Conservation (phyloP, 2,888 invertebrate species). For the Gandaritis pyraliata region DNA sequence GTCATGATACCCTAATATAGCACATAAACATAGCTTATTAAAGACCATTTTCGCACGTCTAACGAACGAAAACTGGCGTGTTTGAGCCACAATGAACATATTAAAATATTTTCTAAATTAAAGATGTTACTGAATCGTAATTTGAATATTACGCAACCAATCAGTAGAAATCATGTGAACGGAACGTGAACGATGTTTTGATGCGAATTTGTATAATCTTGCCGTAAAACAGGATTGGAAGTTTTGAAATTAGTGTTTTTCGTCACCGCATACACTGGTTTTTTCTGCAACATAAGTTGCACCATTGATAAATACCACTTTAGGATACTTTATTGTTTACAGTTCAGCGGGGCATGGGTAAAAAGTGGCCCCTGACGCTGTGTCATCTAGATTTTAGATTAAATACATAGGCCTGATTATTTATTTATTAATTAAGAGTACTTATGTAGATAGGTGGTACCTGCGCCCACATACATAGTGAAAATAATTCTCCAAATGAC, state of each 20-base stretch:
- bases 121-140: slow-evolving; percentile 36
- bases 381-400: too few species aligned
- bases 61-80: slow-evolving; percentile 7
- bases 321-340: too few species aligned
- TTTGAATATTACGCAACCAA: slow-evolving; percentile 42
- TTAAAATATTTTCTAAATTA: slow-evolving; percentile 42
- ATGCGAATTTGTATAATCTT: slow-evolving; percentile 14
- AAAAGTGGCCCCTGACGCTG: too few species aligned
- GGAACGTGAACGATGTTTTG: slow-evolving; percentile 29
- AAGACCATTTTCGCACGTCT: slow-evolving; percentile 18
- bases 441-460: too few species aligned
- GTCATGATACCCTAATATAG: not conserved
- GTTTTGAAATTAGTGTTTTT: slow-evolving; percentile 7
- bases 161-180: slow-evolving; percentile 37
- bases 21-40: slow-evolving; percentile 5
- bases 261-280: not conserved
- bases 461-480: too few species aligned
- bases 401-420: too few species aligned
- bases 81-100: slow-evolving; percentile 20
- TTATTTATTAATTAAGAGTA: too few species aligned
- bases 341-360: too few species aligned
- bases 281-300: not conserved
- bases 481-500: too few species aligned
- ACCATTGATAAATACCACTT: not conserved
- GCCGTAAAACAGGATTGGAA: slow-evolving; percentile 9